Conservation (phyloP, 2,113 vertebrate genomes). For the Orientallactaga bullata region DNA sequence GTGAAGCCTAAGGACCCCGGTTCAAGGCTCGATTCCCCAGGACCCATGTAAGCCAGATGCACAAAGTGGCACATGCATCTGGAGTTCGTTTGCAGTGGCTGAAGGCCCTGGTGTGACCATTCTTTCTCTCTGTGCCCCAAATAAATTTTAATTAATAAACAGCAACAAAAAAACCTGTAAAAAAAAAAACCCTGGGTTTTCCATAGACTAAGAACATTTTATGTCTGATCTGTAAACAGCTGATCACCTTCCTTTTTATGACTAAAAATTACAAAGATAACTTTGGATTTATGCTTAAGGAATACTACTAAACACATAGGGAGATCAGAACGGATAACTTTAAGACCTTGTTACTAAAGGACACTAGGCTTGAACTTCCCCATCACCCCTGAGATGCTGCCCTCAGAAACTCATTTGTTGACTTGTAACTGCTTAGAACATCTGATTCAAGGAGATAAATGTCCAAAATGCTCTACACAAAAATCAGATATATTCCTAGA, state of each 20-base stretch:
- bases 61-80: no score
- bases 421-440: background rate
- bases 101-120: no score
- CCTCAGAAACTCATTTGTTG: background rate
- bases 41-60: no score
- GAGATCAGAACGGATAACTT: background rate
- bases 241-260: slow-evolving; percentile 11
- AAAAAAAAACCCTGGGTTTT: background rate
- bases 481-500: background rate
- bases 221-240: background rate
- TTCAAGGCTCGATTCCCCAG: no score
- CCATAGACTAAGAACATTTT: slow-evolving; percentile 32
- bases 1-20: no score
- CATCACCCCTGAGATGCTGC: background rate
- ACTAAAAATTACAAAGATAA: slow-evolving; percentile 52
- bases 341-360: slow-evolving; percentile 31
- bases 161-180: no score
- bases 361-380: background rate
- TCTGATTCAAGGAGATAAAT: background rate
- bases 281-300: background rate
- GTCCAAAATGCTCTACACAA: background rate
- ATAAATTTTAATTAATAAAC: no score
- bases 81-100: no score
- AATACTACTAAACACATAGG: background rate
- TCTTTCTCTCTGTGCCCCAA: no score